phyloP scores from a whole-genome alignment of 2,113 vertebrate species.

The Asarcornis scutulata region DNA sequence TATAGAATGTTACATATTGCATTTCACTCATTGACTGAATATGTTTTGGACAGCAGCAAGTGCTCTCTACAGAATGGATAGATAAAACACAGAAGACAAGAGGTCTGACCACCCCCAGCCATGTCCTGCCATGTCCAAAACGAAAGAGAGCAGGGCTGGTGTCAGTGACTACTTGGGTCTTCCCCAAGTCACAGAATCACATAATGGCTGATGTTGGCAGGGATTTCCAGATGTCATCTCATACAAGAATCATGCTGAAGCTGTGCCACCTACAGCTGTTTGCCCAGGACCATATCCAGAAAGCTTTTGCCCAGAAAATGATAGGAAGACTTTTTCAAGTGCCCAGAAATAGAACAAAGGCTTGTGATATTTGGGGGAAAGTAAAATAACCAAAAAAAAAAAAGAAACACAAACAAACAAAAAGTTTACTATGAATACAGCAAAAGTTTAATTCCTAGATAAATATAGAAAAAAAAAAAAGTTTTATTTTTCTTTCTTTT shows the following conservation, averaged over 20 bases:
- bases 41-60: neutral
- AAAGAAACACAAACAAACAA: neutral
- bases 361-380: neutral
- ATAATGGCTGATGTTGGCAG: neutral
- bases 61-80: neutral
- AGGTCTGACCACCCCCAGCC: too few relatives aligned
- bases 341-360: constrained; percentile 21
- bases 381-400: neutral
- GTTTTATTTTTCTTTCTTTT: neutral
- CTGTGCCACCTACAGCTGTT: neutral
- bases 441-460: constrained; percentile 12
- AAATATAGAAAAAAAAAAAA: neutral
- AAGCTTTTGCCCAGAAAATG: neutral
- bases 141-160: neutral
- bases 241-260: neutral
- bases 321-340: constrained; percentile 16
- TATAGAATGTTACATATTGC: neutral
- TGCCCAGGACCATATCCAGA: neutral
- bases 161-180: neutral
- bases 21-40: neutral
- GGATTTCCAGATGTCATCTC: neutral
- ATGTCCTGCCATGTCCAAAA: neutral
- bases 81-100: neutral
- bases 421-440: neutral
- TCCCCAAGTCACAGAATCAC: neutral